Evolutionary conservation across 2,888 invertebrate genomes (phyloP).

Genomic region (Andrena minutula): DNA sequence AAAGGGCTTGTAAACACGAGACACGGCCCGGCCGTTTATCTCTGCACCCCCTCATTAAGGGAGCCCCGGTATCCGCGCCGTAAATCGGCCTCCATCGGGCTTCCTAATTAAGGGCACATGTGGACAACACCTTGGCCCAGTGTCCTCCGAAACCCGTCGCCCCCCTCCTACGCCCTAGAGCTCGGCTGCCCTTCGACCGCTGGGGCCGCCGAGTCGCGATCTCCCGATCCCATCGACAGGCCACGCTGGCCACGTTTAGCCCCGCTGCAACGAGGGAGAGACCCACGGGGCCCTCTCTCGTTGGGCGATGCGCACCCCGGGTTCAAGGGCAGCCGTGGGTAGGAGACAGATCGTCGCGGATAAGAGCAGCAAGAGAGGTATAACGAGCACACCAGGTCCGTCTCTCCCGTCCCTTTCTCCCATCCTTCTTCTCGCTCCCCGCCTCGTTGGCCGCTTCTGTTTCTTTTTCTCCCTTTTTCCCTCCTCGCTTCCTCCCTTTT

Average conservation of each 20-base stretch:
- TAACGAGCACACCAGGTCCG: slow-evolving; percentile 65
- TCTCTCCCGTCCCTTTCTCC: slow-evolving; percentile 28
- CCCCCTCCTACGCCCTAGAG: too few species aligned
- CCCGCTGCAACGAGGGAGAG: neutral
- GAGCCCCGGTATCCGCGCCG: slow-evolving; percentile 43
- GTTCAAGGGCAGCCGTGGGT: slow-evolving; percentile 69
- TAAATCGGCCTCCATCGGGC: slow-evolving; percentile 60
- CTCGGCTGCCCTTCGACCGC: neutral
- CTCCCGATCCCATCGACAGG: slow-evolving; percentile 5
- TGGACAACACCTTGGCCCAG: slow-evolving; percentile 56
- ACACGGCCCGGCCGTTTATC: slow-evolving; percentile 62
- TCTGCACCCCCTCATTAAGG: slow-evolving; percentile 62
- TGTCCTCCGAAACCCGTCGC: slow-evolving; percentile 44
- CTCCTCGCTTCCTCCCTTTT: slow-evolving; percentile 63
- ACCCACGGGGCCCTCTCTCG: slow-evolving; percentile 31
- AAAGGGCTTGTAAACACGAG: slow-evolving; percentile 68
- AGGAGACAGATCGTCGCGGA: slow-evolving; percentile 74
- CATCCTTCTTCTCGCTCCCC: slow-evolving; percentile 14
- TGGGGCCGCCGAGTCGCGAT: neutral
- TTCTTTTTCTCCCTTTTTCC: slow-evolving; percentile 42
- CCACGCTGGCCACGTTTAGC: too few species aligned
- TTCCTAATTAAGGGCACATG: slow-evolving; percentile 69
- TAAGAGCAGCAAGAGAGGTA: slow-evolving; percentile 60
- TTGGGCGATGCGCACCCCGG: slow-evolving; percentile 60
- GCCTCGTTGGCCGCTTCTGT: slow-evolving; percentile 45